A percentile compares a stretch with the other conserved stretches of the same genome.
These are phyloP conservation scores for Auanema freiburgensis DNA, from an alignment of 2,888 invertebrate genomes.

Conservation along the genomic window DNA sequence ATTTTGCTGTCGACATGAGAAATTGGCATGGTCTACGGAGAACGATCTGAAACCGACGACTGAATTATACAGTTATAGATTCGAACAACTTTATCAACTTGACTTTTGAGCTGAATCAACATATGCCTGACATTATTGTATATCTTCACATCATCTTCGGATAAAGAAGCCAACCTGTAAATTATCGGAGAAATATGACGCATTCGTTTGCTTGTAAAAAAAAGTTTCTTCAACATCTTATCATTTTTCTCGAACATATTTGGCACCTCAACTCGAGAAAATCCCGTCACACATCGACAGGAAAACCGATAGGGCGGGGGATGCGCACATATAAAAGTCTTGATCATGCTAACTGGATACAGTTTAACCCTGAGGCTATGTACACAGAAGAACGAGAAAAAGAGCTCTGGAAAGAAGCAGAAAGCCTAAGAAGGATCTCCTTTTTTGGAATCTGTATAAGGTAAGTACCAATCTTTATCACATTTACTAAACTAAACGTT, in stretches of 20 bases:
- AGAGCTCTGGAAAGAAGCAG: constrained; percentile 45
- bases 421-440: constrained; percentile 48
- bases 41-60: no score
- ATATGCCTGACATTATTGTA: constrained; percentile 2
- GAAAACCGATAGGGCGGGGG: constrained; percentile 12
- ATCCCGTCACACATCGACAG: constrained; percentile 2
- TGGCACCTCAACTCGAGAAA: no score
- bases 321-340: not conserved
- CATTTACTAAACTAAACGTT: not conserved
- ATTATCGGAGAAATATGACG: no score
- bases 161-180: no score
- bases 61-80: no score
- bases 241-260: no score
- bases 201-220: no score
- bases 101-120: constrained; percentile 9
- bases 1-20: constrained; percentile 24
- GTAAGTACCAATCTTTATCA: constrained; percentile 18
- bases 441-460: constrained; percentile 55
- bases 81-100: constrained; percentile 17
- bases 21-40: constrained; percentile 27
- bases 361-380: no score
- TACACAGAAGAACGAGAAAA: constrained; percentile 25
- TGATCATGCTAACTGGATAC: no score
- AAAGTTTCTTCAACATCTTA: no score
- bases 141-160: not conserved